Evolutionary conservation across 1,140 invertebrate genomes (phyloP), one percentile per base, ranked within the genome.

Genomic region (Choristoneura fumiferana): DNA sequence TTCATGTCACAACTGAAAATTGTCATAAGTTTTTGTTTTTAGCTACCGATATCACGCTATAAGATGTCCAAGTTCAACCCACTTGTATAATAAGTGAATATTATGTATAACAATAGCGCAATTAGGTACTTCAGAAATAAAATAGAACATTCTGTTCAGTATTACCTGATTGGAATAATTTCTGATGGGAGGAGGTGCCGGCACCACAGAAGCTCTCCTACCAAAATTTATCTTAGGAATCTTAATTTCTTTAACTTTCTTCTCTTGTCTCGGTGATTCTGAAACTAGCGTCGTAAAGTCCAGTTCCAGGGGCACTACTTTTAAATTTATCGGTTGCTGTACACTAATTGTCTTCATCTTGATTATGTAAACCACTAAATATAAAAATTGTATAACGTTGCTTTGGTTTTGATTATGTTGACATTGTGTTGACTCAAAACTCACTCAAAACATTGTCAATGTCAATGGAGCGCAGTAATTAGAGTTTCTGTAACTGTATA

Each of bases 311-410:
- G 68, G 76, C 18, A 88, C 74, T 0, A 88, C 81, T 78, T 76
- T 84, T 56, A 88, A 76, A 67, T 88, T 88, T 60, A 86, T 81
- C 0, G 83, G 78, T 57, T 84, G 69, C 22, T 76, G 60, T 52
- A 80, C 77, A 62, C 64, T 78, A 63, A 86, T 88, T 61, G 85
- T 88, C 74, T 85, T 75, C 85, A 88, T 88, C 74, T 85, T 75
- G 83, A 88, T 86, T 65, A 52, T 65, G 29, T 29, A 40, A 45
- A 60, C 62, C 34, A 59, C 39, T 18, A 33, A 57, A 62, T 15
- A 53, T 8, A 17, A 45, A 35, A 43, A 35, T 35, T 35, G 17
- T 45, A 8, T 54, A 37, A 37, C 5, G n/a, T 29, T 29, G 22
- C 22, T 29, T 29, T 29, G 2, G 6, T 29, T 29, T 29, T 29